Evolutionary conservation across 1,140 invertebrate genomes (phyloP), one percentile per base, ranked within the genome.

Genomic region (Solenopsis invicta): DNA sequence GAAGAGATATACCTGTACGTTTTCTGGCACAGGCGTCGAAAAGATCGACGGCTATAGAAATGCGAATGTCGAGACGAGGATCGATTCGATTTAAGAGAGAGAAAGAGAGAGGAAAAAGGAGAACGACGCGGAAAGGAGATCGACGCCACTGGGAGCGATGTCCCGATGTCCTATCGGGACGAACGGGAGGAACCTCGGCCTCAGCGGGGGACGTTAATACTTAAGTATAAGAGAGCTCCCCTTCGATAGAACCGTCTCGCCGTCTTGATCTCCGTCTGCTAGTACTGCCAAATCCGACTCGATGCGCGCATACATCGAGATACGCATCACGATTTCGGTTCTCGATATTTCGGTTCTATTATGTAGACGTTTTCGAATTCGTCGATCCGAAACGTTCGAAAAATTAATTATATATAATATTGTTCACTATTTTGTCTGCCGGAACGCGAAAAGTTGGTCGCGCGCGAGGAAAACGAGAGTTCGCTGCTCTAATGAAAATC

Each of bases 201-300:
- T 59, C 91, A 89, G 91, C 91, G 81, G 91, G 81, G 86, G 90
- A 88, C 81, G 82, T 86, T 90, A 88, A 91, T 91, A 87, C 90
- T 74, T 48, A 6, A 67, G 61, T 54, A 41, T 41, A n/a, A 71
- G 75, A 80, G 71, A 69, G 48, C 61, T 66, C 67, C 50, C 18
- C 37, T 41, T 34, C 77, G 82, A 88, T 84, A 80, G 77, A 80
- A 82, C 37, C 69, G 77, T 77, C 29, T 77, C 29, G 29, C 29
- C 29, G 29, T 29, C 86, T n/a, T n/a, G 75, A 75, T 81, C 78
- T 69, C 85, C 78, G 18, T 72, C 16, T 48, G 52, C 34, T 84
- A 74, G 54, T 85, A 87, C 75, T 80, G 90, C 82, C 78, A 87
- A 91, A 91, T 90, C 89, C 86, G 72, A 16, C 29, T n/a, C 10